Evolutionary conservation across 2,113 vertebrate species (phyloP), one percentile per base, ranked within the genome.

Genomic region (Castor canadensis): DNA sequence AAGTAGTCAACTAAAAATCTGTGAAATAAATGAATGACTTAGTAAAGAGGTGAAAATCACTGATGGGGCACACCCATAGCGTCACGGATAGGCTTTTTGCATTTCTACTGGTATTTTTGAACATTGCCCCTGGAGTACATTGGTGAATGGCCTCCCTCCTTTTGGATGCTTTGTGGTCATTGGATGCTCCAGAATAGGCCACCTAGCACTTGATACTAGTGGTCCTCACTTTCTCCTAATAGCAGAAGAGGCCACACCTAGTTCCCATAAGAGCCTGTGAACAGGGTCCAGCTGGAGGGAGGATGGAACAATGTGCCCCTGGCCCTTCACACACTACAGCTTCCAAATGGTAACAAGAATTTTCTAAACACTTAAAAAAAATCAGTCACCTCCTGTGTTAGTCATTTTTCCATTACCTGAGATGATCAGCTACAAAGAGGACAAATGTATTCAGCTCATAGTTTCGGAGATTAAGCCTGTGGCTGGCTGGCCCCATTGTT

Each of bases 291-390:
- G 20, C 13, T 28, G n/a, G 40, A 47, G 0, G 2, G 10, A 45
- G 60, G 24, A 84, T 7, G 1, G 19, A 3, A 16, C 1, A 9
- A n/a, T 17, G 3, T 40, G 56, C 47, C 30, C 22, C 73, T 28
- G 22, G 45, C 13, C 40, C n/a, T 82, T 91, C 19, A 8, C 38
- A 32, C 6, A 16, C 19, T 75, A 22, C 38, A 16, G 67, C 82
- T 60, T 84, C 49, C 71, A 86, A 93, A 43, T 76, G 38, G 56
- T 56, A 87, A 81, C 71, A 76, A 75, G 58, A 75, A 60, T 66
- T 80, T 64, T 62, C 79, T 60, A 85, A 58, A 26, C 32, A 64
- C 28, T 77, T 17, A 15, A 32, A 86, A 85, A 72, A 40, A 32
- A 49, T 32, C 32, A 47, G 58, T 26, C 58, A 60, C 45, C 11